These are phyloP conservation scores for Tupaia chinensis DNA, from an alignment of 2,113 vertebrate genomes.

Conservation along the genomic window DNA sequence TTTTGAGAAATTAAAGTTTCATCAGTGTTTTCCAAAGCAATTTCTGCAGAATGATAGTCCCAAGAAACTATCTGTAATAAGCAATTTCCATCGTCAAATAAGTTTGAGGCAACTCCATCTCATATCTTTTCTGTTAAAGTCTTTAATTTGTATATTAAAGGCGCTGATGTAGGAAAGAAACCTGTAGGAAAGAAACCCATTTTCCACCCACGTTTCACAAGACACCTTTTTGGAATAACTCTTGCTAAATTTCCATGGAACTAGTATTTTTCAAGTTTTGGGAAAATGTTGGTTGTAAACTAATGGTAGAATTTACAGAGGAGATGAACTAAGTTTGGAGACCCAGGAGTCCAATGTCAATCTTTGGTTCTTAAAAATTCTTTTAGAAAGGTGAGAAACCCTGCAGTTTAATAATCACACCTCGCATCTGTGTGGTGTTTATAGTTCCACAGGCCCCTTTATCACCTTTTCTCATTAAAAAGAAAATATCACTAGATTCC, in stretches of 20 bases:
- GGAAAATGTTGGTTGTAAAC: neutral
- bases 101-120: neutral
- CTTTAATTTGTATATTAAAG: neutral
- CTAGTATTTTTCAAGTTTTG: neutral
- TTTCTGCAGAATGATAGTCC: slow-evolving; percentile 27
- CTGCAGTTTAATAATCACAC: slow-evolving; percentile 52
- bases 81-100: neutral
- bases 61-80: neutral
- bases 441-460: slow-evolving; percentile 44
- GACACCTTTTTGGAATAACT: neutral
- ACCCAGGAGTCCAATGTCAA: slow-evolving; percentile 20
- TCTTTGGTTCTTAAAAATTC: slow-evolving; percentile 16
- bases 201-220: neutral
- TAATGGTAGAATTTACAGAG: slow-evolving; percentile 21
- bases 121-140: neutral
- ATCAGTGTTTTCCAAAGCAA: slow-evolving; percentile 32
- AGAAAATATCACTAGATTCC: slow-evolving; percentile 58
- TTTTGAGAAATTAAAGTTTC: slow-evolving; percentile 30
- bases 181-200: neutral
- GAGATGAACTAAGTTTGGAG: slow-evolving; percentile 31
- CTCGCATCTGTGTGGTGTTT: slow-evolving; percentile 67
- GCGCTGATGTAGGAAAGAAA: neutral
- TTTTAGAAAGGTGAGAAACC: slow-evolving; percentile 63
- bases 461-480: slow-evolving; percentile 68
- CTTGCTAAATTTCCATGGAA: neutral